These are phyloP conservation scores for Anguilla japonica DNA, from an alignment of 2,113 vertebrate genomes.

Conservation along the genomic window DNA sequence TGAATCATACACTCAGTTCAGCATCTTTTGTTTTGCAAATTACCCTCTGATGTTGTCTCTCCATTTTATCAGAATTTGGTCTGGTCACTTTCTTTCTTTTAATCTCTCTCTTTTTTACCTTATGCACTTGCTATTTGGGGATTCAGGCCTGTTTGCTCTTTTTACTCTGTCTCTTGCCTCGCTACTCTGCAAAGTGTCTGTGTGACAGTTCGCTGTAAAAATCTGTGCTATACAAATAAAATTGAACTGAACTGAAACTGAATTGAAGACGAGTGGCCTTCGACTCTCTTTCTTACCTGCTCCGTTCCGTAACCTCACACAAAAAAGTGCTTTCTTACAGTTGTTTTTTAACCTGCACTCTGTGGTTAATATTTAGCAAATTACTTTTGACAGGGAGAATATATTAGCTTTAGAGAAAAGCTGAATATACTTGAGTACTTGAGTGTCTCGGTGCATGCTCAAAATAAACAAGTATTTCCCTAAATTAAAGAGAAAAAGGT, in stretches of 20 bases:
- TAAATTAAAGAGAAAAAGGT: neutral
- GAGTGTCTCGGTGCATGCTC: neutral
- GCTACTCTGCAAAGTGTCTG: too few relatives aligned
- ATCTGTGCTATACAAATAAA: too few relatives aligned
- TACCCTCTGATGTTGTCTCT: neutral
- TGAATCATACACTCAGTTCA: neutral
- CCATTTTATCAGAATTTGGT: constrained; percentile 26
- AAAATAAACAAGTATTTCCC: neutral
- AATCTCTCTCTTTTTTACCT: too few relatives aligned
- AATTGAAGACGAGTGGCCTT: neutral
- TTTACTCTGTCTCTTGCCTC: too few relatives aligned
- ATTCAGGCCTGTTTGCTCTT: too few relatives aligned
- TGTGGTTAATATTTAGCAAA: neutral
- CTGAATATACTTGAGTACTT: neutral
- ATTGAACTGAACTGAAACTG: too few relatives aligned
- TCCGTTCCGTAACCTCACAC: neutral
- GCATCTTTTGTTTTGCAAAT: neutral
- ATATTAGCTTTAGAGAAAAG: neutral
- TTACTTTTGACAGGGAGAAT: neutral
- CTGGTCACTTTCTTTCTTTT: neutral
- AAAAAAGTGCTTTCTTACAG: neutral
- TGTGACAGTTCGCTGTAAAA: too few relatives aligned
- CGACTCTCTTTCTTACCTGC: neutral
- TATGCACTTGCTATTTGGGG: too few relatives aligned
- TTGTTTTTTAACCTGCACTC: neutral